phyloP scores from a whole-genome alignment of 2,888 invertebrate species.

The Hyles lineata region DNA sequence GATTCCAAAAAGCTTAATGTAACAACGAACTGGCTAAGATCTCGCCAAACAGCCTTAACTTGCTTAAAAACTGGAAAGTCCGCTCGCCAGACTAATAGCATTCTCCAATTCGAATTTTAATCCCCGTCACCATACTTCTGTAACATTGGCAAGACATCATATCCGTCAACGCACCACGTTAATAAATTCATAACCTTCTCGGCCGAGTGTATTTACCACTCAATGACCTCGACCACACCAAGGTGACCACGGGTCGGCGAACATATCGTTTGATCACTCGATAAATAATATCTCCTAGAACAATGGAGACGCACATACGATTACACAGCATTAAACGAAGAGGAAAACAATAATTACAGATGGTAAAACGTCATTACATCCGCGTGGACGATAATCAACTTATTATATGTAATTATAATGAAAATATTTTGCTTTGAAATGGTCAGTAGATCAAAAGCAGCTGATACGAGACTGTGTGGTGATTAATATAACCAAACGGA shows the following conservation, averaged over 20 bases:
- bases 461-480: not conserved
- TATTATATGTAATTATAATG: conserved; percentile 6
- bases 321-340: not conserved
- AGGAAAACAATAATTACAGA: conserved; percentile 20
- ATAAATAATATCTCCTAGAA: conserved; percentile 18
- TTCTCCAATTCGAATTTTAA: not conserved
- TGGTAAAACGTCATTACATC: conserved; percentile 12
- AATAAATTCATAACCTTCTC: conserved; percentile 31
- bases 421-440: not conserved
- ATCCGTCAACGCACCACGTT: conserved; percentile 29
- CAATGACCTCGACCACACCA: conserved; percentile 32
- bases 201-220: conserved; percentile 27
- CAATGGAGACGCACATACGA: conserved; percentile 16
- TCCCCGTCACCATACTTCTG: not conserved
- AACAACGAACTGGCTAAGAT: not conserved
- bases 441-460: not conserved
- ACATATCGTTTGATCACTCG: conserved; percentile 14
- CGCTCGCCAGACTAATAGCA: not conserved
- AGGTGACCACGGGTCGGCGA: conserved; percentile 31
- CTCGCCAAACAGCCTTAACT: not conserved
- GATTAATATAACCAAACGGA: not conserved
- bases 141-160: conserved; percentile 11
- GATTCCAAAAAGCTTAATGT: not conserved
- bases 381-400: conserved; percentile 10
- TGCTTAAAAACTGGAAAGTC: conserved; percentile 16